A percentile compares a stretch with the other conserved stretches of the same genome.
Conservation (phyloP, 2,888 invertebrate genomes). For the Bursaphelenchus okinawaensis region DNA sequence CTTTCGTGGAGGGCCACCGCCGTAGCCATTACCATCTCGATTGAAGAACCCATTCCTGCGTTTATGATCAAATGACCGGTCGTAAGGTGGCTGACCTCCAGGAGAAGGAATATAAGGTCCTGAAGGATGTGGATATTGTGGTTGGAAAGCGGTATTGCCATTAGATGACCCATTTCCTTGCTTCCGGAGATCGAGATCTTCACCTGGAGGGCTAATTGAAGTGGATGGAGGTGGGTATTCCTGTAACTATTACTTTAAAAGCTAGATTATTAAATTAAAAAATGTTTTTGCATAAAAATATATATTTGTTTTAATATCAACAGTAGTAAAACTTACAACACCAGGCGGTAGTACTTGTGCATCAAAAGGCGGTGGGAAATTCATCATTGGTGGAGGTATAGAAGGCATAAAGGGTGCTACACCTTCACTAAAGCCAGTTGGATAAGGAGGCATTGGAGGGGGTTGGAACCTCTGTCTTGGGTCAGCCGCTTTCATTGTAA, state of each 20-base stretch:
- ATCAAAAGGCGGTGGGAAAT: not conserved
- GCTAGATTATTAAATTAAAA: no score
- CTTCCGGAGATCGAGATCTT: not conserved
- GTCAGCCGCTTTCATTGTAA: not conserved
- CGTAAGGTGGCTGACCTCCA: not conserved
- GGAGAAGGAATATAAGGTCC: not conserved
- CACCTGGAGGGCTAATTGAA: not conserved
- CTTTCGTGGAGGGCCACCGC: not conserved
- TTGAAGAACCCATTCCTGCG: no score
- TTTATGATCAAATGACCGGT: not conserved
- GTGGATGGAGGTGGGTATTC: not conserved
- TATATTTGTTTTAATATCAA: no score
- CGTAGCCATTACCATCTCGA: not conserved
- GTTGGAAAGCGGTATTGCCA: not conserved
- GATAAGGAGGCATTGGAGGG: not conserved
- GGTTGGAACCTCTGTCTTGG: conserved; percentile 9
- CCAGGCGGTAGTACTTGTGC: conserved; percentile 10
- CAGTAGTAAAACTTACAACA: no score
- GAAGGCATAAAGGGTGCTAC: not conserved
- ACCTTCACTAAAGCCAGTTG: not conserved
- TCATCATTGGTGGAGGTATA: conserved; percentile 8
- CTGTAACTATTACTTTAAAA: not conserved
- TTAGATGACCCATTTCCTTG: not conserved
- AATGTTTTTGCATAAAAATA: no score
- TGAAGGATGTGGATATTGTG: no score